phyloP scores from a whole-genome alignment of 2,113 vertebrate species.

The Antennarius striatus region DNA sequence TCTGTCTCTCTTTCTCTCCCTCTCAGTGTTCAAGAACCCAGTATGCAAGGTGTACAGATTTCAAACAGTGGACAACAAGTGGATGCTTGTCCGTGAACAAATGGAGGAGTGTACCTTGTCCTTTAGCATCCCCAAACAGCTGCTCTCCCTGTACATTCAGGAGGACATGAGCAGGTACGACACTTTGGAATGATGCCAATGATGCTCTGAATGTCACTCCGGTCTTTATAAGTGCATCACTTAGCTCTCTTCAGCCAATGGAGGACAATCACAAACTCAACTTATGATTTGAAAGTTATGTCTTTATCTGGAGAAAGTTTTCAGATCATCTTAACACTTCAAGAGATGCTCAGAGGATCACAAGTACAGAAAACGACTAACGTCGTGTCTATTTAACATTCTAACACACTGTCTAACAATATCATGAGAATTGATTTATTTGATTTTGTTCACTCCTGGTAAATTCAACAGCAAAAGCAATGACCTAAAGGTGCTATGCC shows the following conservation, averaged over 20 bases:
- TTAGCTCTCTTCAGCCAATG: background rate
- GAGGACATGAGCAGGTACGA: conserved; percentile 93
- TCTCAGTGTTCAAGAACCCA: conserved; percentile 91
- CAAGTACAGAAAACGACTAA: conserved; percentile 27
- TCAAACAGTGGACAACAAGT: conserved; percentile 92
- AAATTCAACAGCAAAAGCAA: background rate
- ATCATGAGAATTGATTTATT: background rate
- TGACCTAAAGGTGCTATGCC: background rate
- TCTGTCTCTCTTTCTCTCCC: conserved; percentile 13
- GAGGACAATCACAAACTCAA: background rate
- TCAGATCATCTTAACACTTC: conserved; percentile 75
- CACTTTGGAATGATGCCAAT: background rate
- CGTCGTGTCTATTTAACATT: conserved; percentile 16
- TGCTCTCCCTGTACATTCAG: conserved; percentile 91
- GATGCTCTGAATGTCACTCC: background rate
- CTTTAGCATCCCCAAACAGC: conserved; percentile 93
- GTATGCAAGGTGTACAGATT: conserved; percentile 95
- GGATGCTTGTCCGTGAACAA: conserved; percentile 94
- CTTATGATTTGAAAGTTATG: conserved; percentile 56
- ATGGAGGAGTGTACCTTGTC: conserved; percentile 96
- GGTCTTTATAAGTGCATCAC: conserved; percentile 5
- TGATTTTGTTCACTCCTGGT: background rate
- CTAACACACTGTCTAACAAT: conserved; percentile 3
- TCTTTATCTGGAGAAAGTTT: conserved; percentile 66
- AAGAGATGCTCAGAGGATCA: conserved; percentile 49